Base-by-base conservation (phyloP, 2,113 vertebrate species). In the Sterna hirundo region DNA sequence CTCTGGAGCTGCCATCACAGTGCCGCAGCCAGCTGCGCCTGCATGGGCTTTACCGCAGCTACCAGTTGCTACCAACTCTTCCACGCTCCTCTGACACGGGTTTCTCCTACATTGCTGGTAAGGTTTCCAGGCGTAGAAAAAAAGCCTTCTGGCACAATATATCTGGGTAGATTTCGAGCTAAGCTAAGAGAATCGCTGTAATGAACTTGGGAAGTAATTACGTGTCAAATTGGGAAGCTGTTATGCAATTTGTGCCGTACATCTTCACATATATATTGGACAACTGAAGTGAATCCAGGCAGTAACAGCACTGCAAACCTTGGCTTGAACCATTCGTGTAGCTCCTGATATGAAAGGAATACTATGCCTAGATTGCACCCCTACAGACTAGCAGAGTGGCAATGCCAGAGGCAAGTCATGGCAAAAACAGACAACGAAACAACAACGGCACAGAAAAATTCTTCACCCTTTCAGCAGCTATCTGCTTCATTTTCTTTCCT, bases 241-340 rank as follows among this genome's bases (percentile, higher is more conserved):
- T 8, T 16, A 52, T 0, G 77, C 47, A 23, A 34, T 57, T 38
- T 64, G 46, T 32, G 62, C 16, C 2, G 0, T 42, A 11, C 3
- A 8, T 20, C 44, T 51, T 61, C 60, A 36, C 0, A 0, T 5
- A 5, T 17, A 5, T 3, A 6, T 58, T 11, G 20, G 47, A 66
- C 19, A 66, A 2, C 3, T 5, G 47, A 71, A 61, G 25, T 7
- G 61, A 61, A 40, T 20, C n/a, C 30, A 16, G 29, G 79, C 57
- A 40, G 25, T 1, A 30, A 57, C 21, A 27, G 46, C 29, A 2
- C 26, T 3, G 12, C 13, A 27, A 52, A 69, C 17, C n/a, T 32
- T 0, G 13, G 52, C 52, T 10, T 34, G 51, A 36, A 30, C 29
- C 38, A 70, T 27, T 40, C 2, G 0, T 2, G 6, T 2, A 71